phyloP scores from a whole-genome alignment of 1,140 invertebrate species.

The Drosophila nebulosa region DNA sequence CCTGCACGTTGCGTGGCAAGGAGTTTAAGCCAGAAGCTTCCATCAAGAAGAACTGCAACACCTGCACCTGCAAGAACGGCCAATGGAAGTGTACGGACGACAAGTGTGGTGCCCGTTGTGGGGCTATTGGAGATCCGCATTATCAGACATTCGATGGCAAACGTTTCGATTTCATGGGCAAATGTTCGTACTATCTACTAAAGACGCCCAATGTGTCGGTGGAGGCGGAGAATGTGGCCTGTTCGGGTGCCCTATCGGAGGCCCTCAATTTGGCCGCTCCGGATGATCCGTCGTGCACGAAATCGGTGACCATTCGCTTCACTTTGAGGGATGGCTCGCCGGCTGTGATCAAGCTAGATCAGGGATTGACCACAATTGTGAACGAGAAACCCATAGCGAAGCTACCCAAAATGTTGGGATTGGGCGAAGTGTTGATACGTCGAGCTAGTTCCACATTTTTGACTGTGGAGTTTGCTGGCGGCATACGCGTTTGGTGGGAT shows the following conservation, averaged over 20 bases:
- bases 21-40: constrained; percentile 87
- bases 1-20: constrained; percentile 89
- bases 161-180: constrained; percentile 93
- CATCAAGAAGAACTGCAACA: constrained; percentile 91
- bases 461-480: constrained; percentile 87
- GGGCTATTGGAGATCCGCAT: constrained; percentile 93
- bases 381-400: constrained; percentile 87
- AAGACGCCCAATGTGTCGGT: constrained; percentile 86
- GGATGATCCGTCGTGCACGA: constrained; percentile 90
- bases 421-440: constrained; percentile 84
- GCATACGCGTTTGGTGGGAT: constrained; percentile 92
- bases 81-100: constrained; percentile 90
- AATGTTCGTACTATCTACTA: constrained; percentile 91
- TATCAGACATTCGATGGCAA: constrained; percentile 94
- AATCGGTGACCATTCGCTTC: constrained; percentile 86
- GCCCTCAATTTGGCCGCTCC: constrained; percentile 85
- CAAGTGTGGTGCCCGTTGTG: constrained; percentile 88
- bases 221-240: constrained; percentile 91
- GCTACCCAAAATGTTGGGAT: constrained; percentile 84
- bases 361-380: constrained; percentile 85
- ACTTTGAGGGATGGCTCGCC: constrained; percentile 81
- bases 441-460: constrained; percentile 89
- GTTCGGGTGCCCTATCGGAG: constrained; percentile 88
- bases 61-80: constrained; percentile 83
- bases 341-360: constrained; percentile 86